Base-by-base conservation (phyloP, 1,140 invertebrate species). In the Anastrepha ludens region DNA sequence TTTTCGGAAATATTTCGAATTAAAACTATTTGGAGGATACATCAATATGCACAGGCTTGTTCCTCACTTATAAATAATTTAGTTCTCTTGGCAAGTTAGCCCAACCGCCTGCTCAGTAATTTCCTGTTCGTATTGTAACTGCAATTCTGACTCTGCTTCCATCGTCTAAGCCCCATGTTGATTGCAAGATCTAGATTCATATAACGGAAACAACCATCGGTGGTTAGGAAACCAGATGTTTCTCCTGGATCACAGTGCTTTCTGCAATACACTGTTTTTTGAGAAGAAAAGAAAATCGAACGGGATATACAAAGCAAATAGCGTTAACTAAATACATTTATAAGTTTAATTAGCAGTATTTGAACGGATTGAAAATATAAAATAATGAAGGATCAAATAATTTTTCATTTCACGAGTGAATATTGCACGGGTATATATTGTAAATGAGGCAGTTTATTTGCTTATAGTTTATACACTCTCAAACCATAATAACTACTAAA, bases 41-140 rank as follows among this genome's bases (percentile, higher is more conserved):
- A 62, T 62, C n/a, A n/a, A n/a, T n/a, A n/a, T n/a, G n/a, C n/a
- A n/a, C 8, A 62, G 8, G 15, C 15, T 11, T 62, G 15, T 62
- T 78, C 70, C 2, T 7, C 50, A 55, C 50, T 7, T 55, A 55
- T 55, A 6, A 29, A 2, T 17, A 44, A 86, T 39, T 74, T 91
- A 93, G 89, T 97, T 96, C 88, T 98, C 97, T 29, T 95, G 96
- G 50, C 98, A 94, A 41, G 97, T 97, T 39, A 98, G 93, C 92
- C 96, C 94, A 9, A 98, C 91, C 59, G 96, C 96, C 93, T 95
- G 94, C 90, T 96, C 95, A 85, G 98, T 94, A 90, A 97, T 95
- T 92, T 97, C 96, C 90, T 98, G 96, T 93, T 98, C 97, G 67
- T 96, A 93, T 86, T 95, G 92, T 15, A 95, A 93, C 87, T 95